Percentiles rank a stretch among this genome's conserved stretches.
These are phyloP conservation scores for Rallus limicola DNA, from an alignment of 2,113 vertebrate genomes.

Conservation along the genomic window DNA sequence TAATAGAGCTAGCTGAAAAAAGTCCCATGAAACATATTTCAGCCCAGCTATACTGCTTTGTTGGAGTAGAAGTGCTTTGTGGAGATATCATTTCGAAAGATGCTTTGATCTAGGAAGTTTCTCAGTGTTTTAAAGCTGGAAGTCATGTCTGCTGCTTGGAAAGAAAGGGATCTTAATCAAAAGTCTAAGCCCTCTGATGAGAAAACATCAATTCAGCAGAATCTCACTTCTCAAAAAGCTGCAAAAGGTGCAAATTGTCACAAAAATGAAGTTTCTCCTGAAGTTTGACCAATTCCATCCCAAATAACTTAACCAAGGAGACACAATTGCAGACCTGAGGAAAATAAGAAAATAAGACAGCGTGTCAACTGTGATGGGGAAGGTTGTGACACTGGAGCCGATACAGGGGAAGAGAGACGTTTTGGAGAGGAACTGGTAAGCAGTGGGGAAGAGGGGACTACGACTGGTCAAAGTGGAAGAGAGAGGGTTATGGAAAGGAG, in stretches of 20 bases:
- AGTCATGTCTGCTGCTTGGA: neutral
- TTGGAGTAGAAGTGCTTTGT: neutral
- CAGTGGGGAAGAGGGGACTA: fast-evolving
- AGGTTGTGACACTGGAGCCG: neutral
- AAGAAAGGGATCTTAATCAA: neutral
- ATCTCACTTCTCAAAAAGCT: neutral
- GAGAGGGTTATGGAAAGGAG: neutral
- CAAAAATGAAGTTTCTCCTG: neutral
- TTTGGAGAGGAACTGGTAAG: neutral
- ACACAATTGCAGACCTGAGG: neutral
- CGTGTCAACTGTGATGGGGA: neutral
- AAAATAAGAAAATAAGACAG: neutral
- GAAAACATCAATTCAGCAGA: neutral
- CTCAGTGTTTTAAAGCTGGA: neutral
- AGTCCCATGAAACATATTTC: neutral
- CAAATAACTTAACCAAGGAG: neutral
- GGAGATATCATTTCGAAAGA: neutral
- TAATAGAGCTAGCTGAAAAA: neutral
- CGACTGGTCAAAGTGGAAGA: neutral
- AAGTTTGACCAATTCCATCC: neutral
- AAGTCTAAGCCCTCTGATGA: neutral
- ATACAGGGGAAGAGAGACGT: neutral
- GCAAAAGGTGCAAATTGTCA: neutral
- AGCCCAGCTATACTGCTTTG: neutral
- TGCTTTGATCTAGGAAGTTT: neutral